A percentile compares a stretch with the other conserved stretches of the same genome.
Evolutionary conservation across 2,113 vertebrate genomes (phyloP).

Genomic region (Amphiprion percula): DNA sequence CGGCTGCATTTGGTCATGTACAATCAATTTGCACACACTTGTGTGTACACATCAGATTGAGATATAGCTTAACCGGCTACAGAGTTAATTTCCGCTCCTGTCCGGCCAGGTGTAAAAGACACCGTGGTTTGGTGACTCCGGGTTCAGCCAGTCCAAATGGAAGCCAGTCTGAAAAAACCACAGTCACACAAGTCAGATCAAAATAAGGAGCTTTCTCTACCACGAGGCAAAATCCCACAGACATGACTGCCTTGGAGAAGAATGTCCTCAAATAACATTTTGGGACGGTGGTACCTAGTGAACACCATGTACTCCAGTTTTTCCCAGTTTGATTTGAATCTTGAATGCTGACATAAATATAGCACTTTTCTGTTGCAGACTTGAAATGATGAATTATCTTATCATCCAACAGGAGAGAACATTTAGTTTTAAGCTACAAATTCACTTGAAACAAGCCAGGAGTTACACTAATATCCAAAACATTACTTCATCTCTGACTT

Average conservation of each 20-base stretch:
- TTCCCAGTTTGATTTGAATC: background rate
- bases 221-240: conserved; percentile 51
- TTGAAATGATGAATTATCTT: background rate
- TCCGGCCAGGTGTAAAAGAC: conserved; percentile 25
- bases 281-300: background rate
- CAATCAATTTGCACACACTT: background rate
- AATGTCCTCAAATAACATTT: conserved; percentile 22
- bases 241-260: conserved; percentile 41
- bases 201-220: conserved; percentile 74
- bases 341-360: background rate
- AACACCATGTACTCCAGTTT: background rate
- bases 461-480: background rate
- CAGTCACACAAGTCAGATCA: conserved; percentile 75
- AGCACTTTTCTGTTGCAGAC: background rate
- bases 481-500: background rate
- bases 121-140: background rate
- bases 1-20: conserved; percentile 30
- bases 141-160: conserved; percentile 55
- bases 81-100: conserved; percentile 21
- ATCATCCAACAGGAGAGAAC: too few relatives aligned
- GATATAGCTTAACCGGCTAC: background rate
- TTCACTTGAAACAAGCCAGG: too few relatives aligned
- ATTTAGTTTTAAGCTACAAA: too few relatives aligned
- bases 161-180: conserved; percentile 23
- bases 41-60: conserved; percentile 16